phyloP scores from a whole-genome alignment of 2,888 invertebrate genomes.

The Campoplex capitator region DNA sequence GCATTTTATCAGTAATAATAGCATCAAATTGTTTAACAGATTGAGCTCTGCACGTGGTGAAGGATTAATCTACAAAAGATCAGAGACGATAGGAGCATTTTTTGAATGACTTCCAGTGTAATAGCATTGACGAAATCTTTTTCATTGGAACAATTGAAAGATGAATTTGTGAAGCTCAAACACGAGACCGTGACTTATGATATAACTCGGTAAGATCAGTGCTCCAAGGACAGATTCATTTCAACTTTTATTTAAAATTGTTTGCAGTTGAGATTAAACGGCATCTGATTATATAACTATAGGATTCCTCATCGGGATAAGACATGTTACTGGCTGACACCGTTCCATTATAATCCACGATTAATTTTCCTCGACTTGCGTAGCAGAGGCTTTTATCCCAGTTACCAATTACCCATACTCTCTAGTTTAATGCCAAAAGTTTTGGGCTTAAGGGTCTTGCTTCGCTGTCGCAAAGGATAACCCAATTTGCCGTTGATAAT shows the following conservation, averaged over 20 bases:
- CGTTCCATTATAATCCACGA: conserved; percentile 44
- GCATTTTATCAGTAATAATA: neutral
- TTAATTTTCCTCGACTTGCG: conserved; percentile 54
- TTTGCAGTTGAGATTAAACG: neutral
- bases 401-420: conserved; percentile 51
- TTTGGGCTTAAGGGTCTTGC: conserved; percentile 49
- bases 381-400: conserved; percentile 42
- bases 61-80: neutral
- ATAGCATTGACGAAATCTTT: neutral
- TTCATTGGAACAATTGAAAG: neutral
- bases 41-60: neutral
- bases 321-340: conserved; percentile 32
- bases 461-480: conserved; percentile 33
- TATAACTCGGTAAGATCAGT: neutral
- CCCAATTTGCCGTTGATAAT: conserved; percentile 66
- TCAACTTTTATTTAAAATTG: conserved; percentile 24
- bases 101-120: neutral
- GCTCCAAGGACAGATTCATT: conserved; percentile 13
- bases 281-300: neutral
- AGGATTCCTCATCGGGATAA: conserved; percentile 6
- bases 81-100: neutral
- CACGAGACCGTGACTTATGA: neutral
- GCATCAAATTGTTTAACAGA: neutral
- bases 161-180: neutral
- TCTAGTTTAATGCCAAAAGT: conserved; percentile 50